Conservation (phyloP, 2,113 vertebrate genomes). For the Colaptes auratus region DNA sequence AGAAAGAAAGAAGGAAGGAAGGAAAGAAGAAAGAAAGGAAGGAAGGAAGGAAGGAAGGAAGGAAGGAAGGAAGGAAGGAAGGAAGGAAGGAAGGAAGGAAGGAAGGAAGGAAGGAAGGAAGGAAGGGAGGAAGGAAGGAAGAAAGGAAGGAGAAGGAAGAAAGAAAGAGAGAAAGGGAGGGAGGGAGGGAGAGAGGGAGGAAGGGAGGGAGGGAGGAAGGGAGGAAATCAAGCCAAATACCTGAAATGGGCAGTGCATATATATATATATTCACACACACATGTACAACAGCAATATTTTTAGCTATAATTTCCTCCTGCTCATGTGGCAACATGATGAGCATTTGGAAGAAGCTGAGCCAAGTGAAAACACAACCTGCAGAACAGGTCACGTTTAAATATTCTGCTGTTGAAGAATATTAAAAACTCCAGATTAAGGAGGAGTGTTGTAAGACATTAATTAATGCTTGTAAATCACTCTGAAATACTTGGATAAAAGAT, state of each 20-base stretch:
- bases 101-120: no score
- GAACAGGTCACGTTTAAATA: slow-evolving; percentile 73
- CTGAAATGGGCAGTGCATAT: neutral
- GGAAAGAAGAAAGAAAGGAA: no score
- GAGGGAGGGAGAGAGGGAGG: no score
- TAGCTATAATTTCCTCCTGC: slow-evolving; percentile 69
- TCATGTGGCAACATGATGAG: slow-evolving; percentile 61
- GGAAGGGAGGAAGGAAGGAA: no score
- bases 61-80: no score
- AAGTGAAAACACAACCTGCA: slow-evolving; percentile 68
- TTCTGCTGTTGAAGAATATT: slow-evolving; percentile 71
- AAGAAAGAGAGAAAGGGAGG: no score
- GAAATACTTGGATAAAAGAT: slow-evolving; percentile 58
- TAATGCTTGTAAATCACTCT: slow-evolving; percentile 64
- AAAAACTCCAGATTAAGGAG: slow-evolving; percentile 68
- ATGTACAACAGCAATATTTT: slow-evolving; percentile 41
- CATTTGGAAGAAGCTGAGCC: slow-evolving; percentile 58
- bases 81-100: no score
- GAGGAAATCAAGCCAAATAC: neutral
- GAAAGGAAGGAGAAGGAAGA: no score
- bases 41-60: no score
- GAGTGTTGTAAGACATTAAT: slow-evolving; percentile 70
- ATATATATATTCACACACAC: neutral
- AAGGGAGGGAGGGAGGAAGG: no score
- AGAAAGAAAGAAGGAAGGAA: no score